Conservation (phyloP, 2,888 invertebrate genomes). For the Apodemia hepburni region DNA sequence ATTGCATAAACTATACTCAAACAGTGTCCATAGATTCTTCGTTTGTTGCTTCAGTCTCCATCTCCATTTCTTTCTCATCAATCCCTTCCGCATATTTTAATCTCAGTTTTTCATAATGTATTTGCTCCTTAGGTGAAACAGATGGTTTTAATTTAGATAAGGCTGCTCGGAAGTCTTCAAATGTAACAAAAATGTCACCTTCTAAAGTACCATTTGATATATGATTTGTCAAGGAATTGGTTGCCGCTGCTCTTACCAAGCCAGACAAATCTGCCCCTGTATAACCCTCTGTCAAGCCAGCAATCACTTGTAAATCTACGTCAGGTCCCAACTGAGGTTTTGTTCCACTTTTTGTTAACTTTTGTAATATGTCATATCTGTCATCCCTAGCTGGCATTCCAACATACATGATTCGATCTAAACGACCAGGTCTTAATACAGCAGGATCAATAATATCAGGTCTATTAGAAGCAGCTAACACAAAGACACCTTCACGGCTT, state of each 20-base stretch:
- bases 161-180: slow-evolving; percentile 88
- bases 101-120: slow-evolving; percentile 87
- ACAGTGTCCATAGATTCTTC: slow-evolving; percentile 77
- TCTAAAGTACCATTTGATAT: slow-evolving; percentile 78
- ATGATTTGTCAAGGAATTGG: slow-evolving; percentile 88
- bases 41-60: slow-evolving; percentile 73
- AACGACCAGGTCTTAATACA: slow-evolving; percentile 91
- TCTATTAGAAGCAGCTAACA: slow-evolving; percentile 97
- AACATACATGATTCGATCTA: slow-evolving; percentile 94
- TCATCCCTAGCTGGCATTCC: slow-evolving; percentile 91
- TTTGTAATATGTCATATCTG: slow-evolving; percentile 92
- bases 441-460: slow-evolving; percentile 98
- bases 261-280: slow-evolving; percentile 97
- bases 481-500: slow-evolving; percentile 93
- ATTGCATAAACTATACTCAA: slow-evolving; percentile 39
- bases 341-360: slow-evolving; percentile 93
- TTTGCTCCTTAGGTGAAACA: slow-evolving; percentile 88
- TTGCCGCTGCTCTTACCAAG: slow-evolving; percentile 92
- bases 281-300: slow-evolving; percentile 86
- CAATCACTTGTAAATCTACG: slow-evolving; percentile 87
- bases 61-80: slow-evolving; percentile 75
- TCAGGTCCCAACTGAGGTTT: slow-evolving; percentile 87
- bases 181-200: slow-evolving; percentile 81
- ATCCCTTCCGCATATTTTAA: slow-evolving; percentile 82
- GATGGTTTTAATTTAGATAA: slow-evolving; percentile 92